phyloP scores from a whole-genome alignment of 2,797 vertebrate genomes.

The Chelonia mydas region DNA sequence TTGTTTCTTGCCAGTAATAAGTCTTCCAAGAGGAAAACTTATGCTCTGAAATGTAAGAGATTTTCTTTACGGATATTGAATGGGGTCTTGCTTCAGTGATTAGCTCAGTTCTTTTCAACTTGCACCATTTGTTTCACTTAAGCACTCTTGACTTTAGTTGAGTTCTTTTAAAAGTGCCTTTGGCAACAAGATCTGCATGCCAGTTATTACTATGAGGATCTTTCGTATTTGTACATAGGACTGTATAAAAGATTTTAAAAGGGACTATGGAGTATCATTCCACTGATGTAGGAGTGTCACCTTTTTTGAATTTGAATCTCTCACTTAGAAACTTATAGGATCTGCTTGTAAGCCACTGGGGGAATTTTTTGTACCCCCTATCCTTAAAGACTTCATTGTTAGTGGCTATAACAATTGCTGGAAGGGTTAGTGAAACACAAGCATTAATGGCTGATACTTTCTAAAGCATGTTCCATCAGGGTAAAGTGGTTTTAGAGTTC shows the following conservation, averaged over 20 bases:
- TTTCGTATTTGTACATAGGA: neutral
- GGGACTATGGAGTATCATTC: neutral
- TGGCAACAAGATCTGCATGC: neutral
- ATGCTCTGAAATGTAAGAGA: neutral
- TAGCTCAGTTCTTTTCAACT: neutral
- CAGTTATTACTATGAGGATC: neutral
- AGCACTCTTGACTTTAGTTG: neutral
- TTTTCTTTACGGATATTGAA: neutral
- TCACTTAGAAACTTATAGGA: neutral
- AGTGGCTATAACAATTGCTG: neutral
- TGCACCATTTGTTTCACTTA: neutral
- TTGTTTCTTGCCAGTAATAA: conserved; percentile 7
- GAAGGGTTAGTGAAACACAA: neutral
- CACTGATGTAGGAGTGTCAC: neutral
- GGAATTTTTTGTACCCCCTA: neutral
- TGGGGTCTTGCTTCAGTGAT: neutral
- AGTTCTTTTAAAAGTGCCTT: neutral
- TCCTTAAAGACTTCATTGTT: neutral
- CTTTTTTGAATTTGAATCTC: neutral
- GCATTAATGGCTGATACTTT: neutral
- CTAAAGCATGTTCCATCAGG: neutral
- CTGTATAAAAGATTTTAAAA: neutral
- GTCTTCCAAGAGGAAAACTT: neutral
- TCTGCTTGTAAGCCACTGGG: neutral
- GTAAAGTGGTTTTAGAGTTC: neutral